A percentile compares a stretch with the other conserved stretches of the same genome.
These are phyloP conservation scores for Glossosoma conforme DNA, from an alignment of 1,140 invertebrate genomes.

Conservation along the genomic window DNA sequence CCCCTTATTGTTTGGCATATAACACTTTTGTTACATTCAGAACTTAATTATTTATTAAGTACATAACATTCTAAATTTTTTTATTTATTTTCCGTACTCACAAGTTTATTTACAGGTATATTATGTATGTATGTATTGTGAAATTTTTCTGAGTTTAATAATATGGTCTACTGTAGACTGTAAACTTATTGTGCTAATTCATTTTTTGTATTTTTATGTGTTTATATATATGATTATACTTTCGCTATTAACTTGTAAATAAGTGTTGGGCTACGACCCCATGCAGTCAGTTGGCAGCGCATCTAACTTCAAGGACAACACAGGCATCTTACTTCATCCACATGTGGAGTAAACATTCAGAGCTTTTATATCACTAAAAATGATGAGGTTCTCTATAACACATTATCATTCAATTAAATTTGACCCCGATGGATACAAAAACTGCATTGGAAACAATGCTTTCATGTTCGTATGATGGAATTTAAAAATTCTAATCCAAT, in stretches of 20 bases:
- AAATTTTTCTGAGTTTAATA: slow-evolving; percentile 16
- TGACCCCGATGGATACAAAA: too few relatives aligned
- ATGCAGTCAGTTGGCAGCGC: slow-evolving; percentile 10
- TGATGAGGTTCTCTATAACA: too few relatives aligned
- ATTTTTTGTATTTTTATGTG: slow-evolving; percentile 18
- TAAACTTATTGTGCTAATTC: slow-evolving; percentile 23
- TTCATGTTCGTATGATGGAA: too few relatives aligned
- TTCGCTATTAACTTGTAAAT: slow-evolving; percentile 23
- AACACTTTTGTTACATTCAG: slow-evolving; percentile 15
- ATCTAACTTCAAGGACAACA: neutral
- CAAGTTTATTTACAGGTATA: slow-evolving; percentile 19
- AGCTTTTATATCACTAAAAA: too few relatives aligned
- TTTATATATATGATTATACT: slow-evolving; percentile 21
- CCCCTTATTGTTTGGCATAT: slow-evolving; percentile 16
- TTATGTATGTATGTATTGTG: slow-evolving; percentile 13
- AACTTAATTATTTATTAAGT: slow-evolving; percentile 4
- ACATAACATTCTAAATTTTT: slow-evolving; percentile 13
- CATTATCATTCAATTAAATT: too few relatives aligned
- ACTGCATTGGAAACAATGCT: too few relatives aligned
- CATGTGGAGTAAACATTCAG: neutral
- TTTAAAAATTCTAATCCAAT: too few relatives aligned
- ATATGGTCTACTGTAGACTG: slow-evolving; percentile 16
- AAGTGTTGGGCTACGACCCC: neutral
- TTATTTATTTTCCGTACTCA: slow-evolving; percentile 20
- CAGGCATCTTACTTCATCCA: neutral